Evolutionary conservation across 2,888 invertebrate species (phyloP).

Genomic region (Campaea margaritaria): DNA sequence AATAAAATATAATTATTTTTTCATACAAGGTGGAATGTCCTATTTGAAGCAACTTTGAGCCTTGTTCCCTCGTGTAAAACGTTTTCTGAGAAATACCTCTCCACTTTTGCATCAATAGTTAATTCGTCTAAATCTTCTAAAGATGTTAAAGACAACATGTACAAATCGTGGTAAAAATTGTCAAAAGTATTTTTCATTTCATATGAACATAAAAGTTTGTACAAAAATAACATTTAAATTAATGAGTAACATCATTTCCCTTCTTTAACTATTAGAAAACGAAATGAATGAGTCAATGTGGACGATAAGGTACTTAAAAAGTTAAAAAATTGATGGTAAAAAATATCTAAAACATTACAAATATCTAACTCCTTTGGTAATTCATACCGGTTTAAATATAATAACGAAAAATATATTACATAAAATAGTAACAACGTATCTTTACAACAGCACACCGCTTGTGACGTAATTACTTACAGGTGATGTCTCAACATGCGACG

Average conservation of each 20-base stretch:
- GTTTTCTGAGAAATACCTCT: constrained; percentile 53
- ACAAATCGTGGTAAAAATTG: constrained; percentile 47
- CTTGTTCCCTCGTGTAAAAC: constrained; percentile 73
- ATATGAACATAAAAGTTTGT: constrained; percentile 53
- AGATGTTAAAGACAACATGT: constrained; percentile 54
- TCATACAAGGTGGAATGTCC: constrained; percentile 42
- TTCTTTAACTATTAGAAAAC: constrained; percentile 25
- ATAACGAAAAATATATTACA: constrained; percentile 70
- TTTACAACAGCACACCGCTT: constrained; percentile 37
- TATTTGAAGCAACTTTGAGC: constrained; percentile 53
- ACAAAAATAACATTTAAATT: constrained; percentile 44
- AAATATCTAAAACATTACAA: constrained; percentile 75
- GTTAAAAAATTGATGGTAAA: constrained; percentile 58
- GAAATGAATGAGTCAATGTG: constrained; percentile 39
- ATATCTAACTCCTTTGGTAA: constrained; percentile 83
- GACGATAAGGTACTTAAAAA: constrained; percentile 43
- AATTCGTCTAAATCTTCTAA: constrained; percentile 66
- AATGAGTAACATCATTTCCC: constrained; percentile 41
- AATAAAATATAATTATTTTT: constrained; percentile 34
- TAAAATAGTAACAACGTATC: constrained; percentile 63
- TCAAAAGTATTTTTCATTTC: constrained; percentile 52
- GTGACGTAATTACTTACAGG: constrained; percentile 19
- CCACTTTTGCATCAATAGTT: constrained; percentile 53
- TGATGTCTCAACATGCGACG: constrained; percentile 2
- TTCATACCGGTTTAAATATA: constrained; percentile 78